These are phyloP conservation scores for Sialia sialis DNA, from an alignment of 2,113 vertebrate genomes.

Conservation along the genomic window DNA sequence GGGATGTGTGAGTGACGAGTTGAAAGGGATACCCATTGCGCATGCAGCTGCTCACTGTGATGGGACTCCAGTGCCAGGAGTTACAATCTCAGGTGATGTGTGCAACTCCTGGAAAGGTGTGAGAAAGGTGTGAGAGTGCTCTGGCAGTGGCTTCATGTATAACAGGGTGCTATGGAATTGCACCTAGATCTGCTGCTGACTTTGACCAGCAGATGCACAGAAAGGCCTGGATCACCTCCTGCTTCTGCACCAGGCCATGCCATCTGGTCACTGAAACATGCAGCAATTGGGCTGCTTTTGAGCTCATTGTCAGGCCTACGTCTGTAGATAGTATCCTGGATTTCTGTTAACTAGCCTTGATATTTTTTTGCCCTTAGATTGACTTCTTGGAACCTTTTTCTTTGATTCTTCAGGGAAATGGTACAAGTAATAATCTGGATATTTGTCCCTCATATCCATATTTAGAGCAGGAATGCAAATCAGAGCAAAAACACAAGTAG, in stretches of 20 bases:
- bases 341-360: background rate
- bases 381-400: background rate
- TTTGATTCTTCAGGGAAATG: background rate
- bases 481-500: background rate
- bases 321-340: background rate
- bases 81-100: no score
- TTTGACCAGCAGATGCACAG: background rate
- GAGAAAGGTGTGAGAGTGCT: background rate
- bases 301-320: background rate
- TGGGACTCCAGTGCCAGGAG: background rate
- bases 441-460: background rate
- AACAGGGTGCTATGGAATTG: background rate
- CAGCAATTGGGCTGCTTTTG: background rate
- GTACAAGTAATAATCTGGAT: background rate
- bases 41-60: background rate
- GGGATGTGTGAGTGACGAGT: rapidly evolving
- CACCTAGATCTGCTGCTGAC: background rate
- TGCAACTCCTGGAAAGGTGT: background rate
- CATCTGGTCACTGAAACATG: background rate
- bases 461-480: background rate
- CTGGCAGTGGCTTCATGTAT: rapidly evolving
- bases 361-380: background rate
- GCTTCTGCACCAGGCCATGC: background rate
- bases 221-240: background rate
- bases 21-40: background rate